phyloP scores from a whole-genome alignment of 2,113 vertebrate species.

The Phyllostomus hastatus region DNA sequence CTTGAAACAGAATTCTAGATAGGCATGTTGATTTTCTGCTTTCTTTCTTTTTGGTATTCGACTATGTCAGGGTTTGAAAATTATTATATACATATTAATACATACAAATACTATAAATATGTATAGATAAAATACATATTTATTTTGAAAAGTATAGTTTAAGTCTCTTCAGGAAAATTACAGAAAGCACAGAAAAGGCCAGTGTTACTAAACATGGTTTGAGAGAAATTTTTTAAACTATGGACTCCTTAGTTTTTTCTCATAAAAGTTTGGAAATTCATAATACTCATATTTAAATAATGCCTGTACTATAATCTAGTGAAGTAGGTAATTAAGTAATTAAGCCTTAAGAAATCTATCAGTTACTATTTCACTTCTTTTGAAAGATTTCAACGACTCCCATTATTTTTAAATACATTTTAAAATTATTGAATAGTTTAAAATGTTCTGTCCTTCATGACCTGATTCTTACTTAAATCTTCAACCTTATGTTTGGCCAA shows the following conservation, averaged over 20 bases:
- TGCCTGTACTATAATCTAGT: neutral
- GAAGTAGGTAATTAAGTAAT: neutral
- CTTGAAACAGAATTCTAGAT: neutral
- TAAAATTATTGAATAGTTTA: neutral
- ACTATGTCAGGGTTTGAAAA: neutral
- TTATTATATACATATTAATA: neutral
- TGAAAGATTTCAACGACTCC: neutral
- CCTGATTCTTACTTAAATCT: neutral
- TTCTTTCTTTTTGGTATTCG: slow-evolving; percentile 15
- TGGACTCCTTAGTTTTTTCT: neutral
- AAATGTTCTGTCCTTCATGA: neutral
- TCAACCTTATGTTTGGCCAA: neutral
- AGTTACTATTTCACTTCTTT: neutral
- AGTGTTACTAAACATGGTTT: neutral
- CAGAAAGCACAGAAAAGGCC: neutral
- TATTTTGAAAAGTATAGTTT: neutral
- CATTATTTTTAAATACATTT: neutral
- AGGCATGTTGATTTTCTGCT: neutral
- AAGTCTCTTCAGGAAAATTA: neutral
- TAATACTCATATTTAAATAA: neutral
- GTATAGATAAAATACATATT: neutral
- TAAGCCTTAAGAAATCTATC: neutral
- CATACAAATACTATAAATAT: neutral
- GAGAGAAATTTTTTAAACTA: neutral
- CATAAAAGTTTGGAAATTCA: neutral